Conservation (phyloP, 2,888 invertebrate species). For the Deilephila elpenor region DNA sequence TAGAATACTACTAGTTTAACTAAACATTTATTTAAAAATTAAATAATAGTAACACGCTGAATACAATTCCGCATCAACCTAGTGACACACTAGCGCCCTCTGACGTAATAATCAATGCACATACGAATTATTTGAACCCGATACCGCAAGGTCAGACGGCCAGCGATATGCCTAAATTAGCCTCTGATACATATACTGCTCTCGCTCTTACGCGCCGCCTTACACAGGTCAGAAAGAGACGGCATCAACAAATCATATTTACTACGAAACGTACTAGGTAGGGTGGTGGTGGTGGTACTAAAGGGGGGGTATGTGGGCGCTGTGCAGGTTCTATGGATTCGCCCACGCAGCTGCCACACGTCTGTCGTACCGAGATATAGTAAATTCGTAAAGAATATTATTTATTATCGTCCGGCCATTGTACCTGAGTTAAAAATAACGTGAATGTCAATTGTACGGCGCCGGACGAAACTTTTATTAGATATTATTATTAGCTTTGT, state of each 20-base stretch:
- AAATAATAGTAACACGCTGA: too few relatives aligned
- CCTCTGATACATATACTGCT: neutral
- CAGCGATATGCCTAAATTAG: neutral
- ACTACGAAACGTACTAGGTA: neutral
- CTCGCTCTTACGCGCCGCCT: neutral
- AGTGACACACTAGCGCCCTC: neutral
- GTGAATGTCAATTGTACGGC: neutral
- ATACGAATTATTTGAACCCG: neutral
- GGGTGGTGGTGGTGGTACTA: neutral
- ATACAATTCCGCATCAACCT: neutral
- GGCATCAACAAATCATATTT: neutral
- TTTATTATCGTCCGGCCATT: neutral
- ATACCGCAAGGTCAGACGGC: conserved; percentile 23
- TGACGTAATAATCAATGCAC: conserved; percentile 11
- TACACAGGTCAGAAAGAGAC: neutral
- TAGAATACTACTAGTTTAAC: neutral
- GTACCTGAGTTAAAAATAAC: neutral
- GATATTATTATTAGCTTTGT: neutral
- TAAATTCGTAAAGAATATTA: neutral
- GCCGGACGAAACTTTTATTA: neutral
- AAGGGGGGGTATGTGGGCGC: neutral
- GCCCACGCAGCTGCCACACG: neutral
- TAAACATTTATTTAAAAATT: too few relatives aligned
- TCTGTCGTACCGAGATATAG: conserved; percentile 10
- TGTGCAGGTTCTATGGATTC: neutral